Evolutionary conservation across 2,797 vertebrate genomes (phyloP), one percentile per base, ranked within the genome.

Genomic region (Trematomus bernacchii): DNA sequence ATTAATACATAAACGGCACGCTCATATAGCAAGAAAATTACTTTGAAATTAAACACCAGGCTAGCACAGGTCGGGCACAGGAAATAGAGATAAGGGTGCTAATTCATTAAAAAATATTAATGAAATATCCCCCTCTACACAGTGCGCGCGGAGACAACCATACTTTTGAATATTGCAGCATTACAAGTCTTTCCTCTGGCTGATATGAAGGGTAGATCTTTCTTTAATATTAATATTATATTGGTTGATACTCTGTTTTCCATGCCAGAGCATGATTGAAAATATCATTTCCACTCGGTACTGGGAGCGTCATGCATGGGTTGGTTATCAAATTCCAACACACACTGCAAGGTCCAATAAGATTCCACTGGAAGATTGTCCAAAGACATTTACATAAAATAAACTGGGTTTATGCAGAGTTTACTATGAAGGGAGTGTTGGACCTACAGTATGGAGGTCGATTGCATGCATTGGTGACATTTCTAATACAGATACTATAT

Each of bases 101-200:
- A 93, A 93, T 94, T 94, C 91, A 93, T 95, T 94, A 92, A 94
- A 94, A 94, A 94, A 94, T 92, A 94, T 92, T 92, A 94, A 94
- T 95, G 93, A 93, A 94, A 94, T 90, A 93, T 92, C 85, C 85
- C 79, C 86, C 81, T 83, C 84, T 81, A 74, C 82, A 76, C 84
- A 65, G 76, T 65, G 62, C 55, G 76, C 54, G 63, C 23, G 61
- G 80, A 82, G 84, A 80, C 87, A 78, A 79, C 87, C 83, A 87
- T 80, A 90, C 79, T 86, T 91, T 87, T 73, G 88, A 91, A 89
- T 88, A 91, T 90, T 85, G 80, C 79, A 79, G 79, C 84, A 79
- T 89, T 92, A 84, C 85, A 90, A 86, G 83, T 71, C 48, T 90
- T 92, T 93, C 87, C 86, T 83, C 87, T 90, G 87, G 90, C 89